Percentiles rank a stretch among this genome's conserved stretches.
These are phyloP conservation scores for Drosophila lutescens DNA, from an alignment of 2,888 invertebrate species.

Conservation along the genomic window DNA sequence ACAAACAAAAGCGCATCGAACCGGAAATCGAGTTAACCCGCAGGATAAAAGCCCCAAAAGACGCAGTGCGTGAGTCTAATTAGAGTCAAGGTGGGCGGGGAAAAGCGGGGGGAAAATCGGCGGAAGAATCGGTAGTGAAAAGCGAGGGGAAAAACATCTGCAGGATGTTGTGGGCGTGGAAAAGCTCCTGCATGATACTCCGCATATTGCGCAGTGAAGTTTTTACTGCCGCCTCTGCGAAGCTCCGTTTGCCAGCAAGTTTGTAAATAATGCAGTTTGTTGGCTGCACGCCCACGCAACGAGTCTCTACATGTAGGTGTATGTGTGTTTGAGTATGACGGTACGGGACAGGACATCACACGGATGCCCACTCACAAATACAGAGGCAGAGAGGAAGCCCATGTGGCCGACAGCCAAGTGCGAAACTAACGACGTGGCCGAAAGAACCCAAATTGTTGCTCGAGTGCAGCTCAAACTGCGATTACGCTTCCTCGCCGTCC, in stretches of 20 bases:
- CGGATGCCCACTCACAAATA: not conserved
- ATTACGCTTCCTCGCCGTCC: slow-evolving; percentile 27
- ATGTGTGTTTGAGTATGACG: too few relatives aligned
- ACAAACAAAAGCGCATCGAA: slow-evolving; percentile 60
- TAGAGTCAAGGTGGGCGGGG: slow-evolving; percentile 39
- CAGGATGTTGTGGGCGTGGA: slow-evolving; percentile 18
- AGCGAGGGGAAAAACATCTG: not conserved
- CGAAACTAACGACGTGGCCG: slow-evolving; percentile 64
- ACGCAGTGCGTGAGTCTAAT: slow-evolving; percentile 63
- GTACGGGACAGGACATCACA: not conserved
- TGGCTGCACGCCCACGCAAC: slow-evolving; percentile 7
- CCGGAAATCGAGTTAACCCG: slow-evolving; percentile 74
- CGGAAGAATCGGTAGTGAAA: not conserved
- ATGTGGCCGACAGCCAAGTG: slow-evolving; percentile 67
- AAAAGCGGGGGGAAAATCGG: not conserved
- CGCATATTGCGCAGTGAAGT: slow-evolving; percentile 32
- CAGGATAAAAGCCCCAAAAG: slow-evolving; percentile 39
- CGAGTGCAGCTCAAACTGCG: slow-evolving; percentile 43
- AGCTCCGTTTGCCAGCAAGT: slow-evolving; percentile 38
- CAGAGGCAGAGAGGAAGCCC: slow-evolving; percentile 2
- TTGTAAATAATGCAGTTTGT: slow-evolving; percentile 47
- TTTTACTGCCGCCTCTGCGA: slow-evolving; percentile 30
- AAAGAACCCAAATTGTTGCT: slow-evolving; percentile 48
- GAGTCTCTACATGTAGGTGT: not conserved
- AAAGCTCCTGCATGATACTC: slow-evolving; percentile 9